Conservation (phyloP, 30 jellyfish, hydroid and myxozoan genomes). For the Chironex yamaguchii region DNA sequence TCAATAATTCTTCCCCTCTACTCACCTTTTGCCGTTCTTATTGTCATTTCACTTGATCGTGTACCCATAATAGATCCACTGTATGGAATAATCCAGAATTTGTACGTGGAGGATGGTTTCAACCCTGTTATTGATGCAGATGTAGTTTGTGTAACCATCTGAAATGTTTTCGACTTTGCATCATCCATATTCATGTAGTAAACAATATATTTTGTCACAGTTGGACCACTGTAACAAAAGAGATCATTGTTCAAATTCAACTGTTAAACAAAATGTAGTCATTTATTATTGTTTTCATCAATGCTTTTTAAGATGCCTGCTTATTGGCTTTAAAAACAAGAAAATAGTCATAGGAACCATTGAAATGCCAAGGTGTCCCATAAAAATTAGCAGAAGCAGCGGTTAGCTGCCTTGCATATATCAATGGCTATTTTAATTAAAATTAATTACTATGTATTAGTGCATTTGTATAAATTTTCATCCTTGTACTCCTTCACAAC, state of each 20-base stretch:
- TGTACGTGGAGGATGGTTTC: conserved; percentile 46
- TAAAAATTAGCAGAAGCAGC: too few species aligned
- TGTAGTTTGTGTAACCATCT: conserved; percentile 45
- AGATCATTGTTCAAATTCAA: background rate
- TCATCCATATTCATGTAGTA: conserved; percentile 49
- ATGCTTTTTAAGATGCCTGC: too few species aligned
- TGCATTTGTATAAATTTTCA: too few species aligned
- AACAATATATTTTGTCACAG: conserved; percentile 69
- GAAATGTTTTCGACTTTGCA: conserved; percentile 20
- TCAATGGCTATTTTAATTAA: too few species aligned
- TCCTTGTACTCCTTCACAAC: too few species aligned
- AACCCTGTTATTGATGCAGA: conserved; percentile 5
- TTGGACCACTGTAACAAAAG: conserved; percentile 66
- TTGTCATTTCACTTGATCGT: conserved; percentile 14
- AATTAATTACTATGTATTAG: too few species aligned
- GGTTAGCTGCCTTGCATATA: too few species aligned
- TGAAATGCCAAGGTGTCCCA: background rate
- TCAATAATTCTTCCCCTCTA: too few species aligned
- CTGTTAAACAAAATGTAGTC: too few species aligned
- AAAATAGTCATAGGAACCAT: background rate
- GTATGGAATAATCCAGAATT: conserved; percentile 64
- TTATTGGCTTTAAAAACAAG: background rate
- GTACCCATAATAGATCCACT: conserved; percentile 64
- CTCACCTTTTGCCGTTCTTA: conserved; percentile 48
- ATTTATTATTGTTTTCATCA: too few species aligned